A percentile compares a stretch with the other conserved stretches of the same genome.
Evolutionary conservation across 1,140 invertebrate genomes (phyloP).

Genomic region (Tyrophagus putrescentiae): DNA sequence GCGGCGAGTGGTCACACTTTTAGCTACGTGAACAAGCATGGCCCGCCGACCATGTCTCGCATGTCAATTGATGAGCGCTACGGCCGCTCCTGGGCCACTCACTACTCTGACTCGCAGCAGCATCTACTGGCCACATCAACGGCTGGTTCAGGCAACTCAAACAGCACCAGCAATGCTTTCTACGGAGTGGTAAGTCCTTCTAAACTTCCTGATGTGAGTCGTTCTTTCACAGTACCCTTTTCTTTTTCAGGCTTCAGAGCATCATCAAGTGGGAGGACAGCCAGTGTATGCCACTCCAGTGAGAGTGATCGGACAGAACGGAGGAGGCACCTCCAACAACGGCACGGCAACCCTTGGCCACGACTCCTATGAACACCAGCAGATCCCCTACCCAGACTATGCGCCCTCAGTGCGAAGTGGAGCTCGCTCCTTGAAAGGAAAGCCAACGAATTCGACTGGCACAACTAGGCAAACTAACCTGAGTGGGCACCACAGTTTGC

Average conservation of each 20-base stretch:
- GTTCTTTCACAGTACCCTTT: not conserved
- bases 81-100: not conserved
- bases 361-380: not conserved
- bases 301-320: slow-evolving; percentile 11
- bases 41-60: slow-evolving; percentile 41
- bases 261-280: not conserved
- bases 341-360: too few species aligned
- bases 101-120: slow-evolving; percentile 11
- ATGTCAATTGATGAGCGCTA: slow-evolving; percentile 51
- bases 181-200: not conserved
- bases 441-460: slow-evolving; percentile 4
- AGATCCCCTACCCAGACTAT: slow-evolving; percentile 4
- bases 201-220: not conserved
- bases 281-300: slow-evolving; percentile 22
- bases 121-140: slow-evolving; percentile 7
- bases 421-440: not conserved
- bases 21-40: slow-evolving; percentile 42
- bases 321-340: not conserved
- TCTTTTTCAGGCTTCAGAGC: not conserved
- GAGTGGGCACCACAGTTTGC: not conserved
- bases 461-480: slow-evolving; percentile 4
- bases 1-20: slow-evolving; percentile 32
- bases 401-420: not conserved
- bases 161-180: not conserved
- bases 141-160: not conserved